Evolutionary conservation across 2,113 vertebrate species (phyloP), one percentile per base, ranked within the genome.

Genomic region (Crocuta crocuta): DNA sequence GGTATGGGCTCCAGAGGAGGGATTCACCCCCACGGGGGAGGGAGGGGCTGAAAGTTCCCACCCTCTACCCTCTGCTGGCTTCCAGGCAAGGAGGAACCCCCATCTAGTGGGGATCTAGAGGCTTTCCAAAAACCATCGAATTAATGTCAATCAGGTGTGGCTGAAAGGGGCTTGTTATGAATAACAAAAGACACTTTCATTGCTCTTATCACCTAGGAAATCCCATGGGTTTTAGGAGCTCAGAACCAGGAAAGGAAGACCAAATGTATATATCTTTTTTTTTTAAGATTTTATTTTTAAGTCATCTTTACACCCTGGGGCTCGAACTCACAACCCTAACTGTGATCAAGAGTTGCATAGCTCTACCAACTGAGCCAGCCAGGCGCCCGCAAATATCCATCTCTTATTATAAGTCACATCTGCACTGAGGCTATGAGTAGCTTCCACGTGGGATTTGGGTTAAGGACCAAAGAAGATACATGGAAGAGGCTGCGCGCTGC

Each of bases 21-120:
- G 79, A 58, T 53, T 79, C 48, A 79, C 7, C 16, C 26, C 26
- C 24, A 5, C 12, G 45, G 10, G 24, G 45, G 4, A 19, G 45
- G 28, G 45, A 31, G 13, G 45, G 50, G 79, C 53, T 81, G 33
- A 58, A 53, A n/a, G 33, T 81, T 55, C 79, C 50, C 13, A 35
- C 79, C 12, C 11, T 48, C 26, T 13, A 24, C 35, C 11, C 10
- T 0, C 6, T 9, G 79, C n/a, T 35, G 15, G 21, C 11, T 24
- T 35, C 3, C 31, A 0, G 50, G 31, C 50, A n/a, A 53, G 10
- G 0, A n/a, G 31, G 0, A n/a, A 17, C 48, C 78, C 16, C 78
- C 78, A n/a, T 7, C 10, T 21, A 11, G 11, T 50, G 50, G 1
- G 4, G n/a, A 21, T 8, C 58, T 24, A 35, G 53, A 53, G 10